Conservation (phyloP, 2,888 invertebrate species). For the Geophilus truncorum region DNA sequence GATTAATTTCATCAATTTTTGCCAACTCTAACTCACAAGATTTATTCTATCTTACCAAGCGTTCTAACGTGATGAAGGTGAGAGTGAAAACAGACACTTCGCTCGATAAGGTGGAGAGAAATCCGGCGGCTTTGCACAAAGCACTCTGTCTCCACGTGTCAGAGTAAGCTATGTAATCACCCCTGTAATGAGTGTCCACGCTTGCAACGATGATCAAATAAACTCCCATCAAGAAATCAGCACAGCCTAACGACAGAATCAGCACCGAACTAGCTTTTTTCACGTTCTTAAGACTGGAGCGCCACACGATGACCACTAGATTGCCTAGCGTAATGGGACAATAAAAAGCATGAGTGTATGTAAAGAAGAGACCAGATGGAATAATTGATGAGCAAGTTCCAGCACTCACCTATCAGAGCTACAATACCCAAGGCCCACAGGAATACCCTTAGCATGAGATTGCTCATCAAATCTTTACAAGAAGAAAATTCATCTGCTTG, state of each 20-base stretch:
- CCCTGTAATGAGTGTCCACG: slow-evolving; percentile 43
- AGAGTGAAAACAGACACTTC: slow-evolving; percentile 51
- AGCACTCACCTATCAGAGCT: slow-evolving; percentile 39
- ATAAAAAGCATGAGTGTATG: not conserved
- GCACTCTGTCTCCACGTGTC: slow-evolving; percentile 42
- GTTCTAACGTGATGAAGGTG: slow-evolving; percentile 50
- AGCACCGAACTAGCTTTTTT: slow-evolving; percentile 46
- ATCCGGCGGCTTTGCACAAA: slow-evolving; percentile 42
- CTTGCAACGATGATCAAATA: slow-evolving; percentile 44
- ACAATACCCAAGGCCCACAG: slow-evolving; percentile 43
- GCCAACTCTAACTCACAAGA: too few species aligned
- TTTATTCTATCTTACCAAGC: slow-evolving; percentile 41
- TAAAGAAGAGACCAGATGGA: not conserved
- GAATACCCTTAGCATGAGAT: slow-evolving; percentile 41
- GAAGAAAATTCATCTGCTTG: slow-evolving; percentile 44
- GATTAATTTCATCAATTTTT: too few species aligned
- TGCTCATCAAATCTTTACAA: slow-evolving; percentile 44
- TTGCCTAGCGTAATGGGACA: slow-evolving; percentile 38
- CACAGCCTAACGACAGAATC: slow-evolving; percentile 43
- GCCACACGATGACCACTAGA: slow-evolving; percentile 43
- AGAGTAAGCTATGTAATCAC: slow-evolving; percentile 42
- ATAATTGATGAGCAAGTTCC: not conserved
- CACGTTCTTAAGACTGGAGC: slow-evolving; percentile 41
- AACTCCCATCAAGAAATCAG: slow-evolving; percentile 45
- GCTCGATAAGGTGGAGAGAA: slow-evolving; percentile 46